These are phyloP conservation scores for Alcedo atthis DNA, from an alignment of 2,797 vertebrate genomes.

Conservation along the genomic window DNA sequence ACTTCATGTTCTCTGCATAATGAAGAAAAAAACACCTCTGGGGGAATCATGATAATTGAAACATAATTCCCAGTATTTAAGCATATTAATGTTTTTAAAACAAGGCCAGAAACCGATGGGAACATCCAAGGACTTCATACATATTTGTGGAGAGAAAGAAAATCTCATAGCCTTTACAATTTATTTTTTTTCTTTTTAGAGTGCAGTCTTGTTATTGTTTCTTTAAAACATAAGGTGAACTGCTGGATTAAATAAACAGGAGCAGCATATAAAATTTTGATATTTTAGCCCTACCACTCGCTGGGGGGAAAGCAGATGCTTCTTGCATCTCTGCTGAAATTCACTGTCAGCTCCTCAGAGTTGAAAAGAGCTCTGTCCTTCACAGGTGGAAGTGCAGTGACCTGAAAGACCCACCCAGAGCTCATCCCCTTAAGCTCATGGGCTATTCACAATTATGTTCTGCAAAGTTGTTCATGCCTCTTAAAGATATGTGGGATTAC, in stretches of 20 bases:
- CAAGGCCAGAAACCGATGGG: constrained; percentile 14
- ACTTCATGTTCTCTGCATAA: constrained; percentile 47
- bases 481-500: background rate
- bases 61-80: constrained; percentile 50
- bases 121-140: background rate
- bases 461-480: background rate
- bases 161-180: background rate
- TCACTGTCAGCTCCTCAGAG: accelerated
- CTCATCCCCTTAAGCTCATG: background rate
- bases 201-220: background rate
- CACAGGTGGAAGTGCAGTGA: background rate
- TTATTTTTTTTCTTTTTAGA: background rate
- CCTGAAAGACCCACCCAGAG: background rate
- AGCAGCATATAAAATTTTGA: background rate
- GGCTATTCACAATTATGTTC: background rate
- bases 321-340: background rate
- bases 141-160: background rate
- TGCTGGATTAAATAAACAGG: background rate
- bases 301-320: background rate
- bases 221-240: background rate
- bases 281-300: background rate
- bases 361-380: background rate
- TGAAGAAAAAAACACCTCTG: constrained; percentile 46
- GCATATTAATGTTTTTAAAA: constrained; percentile 38
- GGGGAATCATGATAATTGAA: constrained; percentile 27